These are phyloP conservation scores for Diplodus sargus DNA, from an alignment of 2,797 vertebrate genomes.

Conservation along the genomic window DNA sequence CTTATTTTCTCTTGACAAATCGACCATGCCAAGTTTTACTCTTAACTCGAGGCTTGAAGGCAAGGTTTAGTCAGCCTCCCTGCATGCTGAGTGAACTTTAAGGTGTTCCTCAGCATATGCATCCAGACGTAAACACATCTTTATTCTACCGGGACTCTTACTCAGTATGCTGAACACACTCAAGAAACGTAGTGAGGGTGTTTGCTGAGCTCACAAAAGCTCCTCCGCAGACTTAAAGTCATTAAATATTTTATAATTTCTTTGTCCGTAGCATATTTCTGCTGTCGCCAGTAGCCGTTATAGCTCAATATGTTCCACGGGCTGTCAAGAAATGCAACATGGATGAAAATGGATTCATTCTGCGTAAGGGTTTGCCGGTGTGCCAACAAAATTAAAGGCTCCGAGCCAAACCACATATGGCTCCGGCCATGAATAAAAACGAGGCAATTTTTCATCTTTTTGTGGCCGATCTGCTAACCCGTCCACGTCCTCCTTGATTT, in stretches of 20 bases:
- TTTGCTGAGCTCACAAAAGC: slow-evolving; percentile 16
- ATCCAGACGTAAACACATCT: slow-evolving; percentile 17
- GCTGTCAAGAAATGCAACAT: slow-evolving; percentile 1
- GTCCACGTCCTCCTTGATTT: neutral
- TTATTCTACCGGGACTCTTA: slow-evolving; percentile 6
- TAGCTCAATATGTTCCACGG: neutral
- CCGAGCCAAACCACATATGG: slow-evolving; percentile 36
- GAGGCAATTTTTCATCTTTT: neutral
- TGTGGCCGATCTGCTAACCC: neutral
- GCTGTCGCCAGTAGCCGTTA: neutral
- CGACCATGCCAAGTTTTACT: slow-evolving; percentile 49
- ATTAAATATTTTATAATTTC: slow-evolving; percentile 16
- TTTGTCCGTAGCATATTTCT: neutral
- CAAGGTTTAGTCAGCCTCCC: slow-evolving; percentile 28
- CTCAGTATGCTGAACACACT: slow-evolving; percentile 16
- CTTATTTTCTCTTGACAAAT: slow-evolving; percentile 60
- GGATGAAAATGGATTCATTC: slow-evolving; percentile 23
- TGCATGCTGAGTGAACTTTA: slow-evolving; percentile 37
- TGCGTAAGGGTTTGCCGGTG: neutral
- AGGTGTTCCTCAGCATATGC: slow-evolving; percentile 28
- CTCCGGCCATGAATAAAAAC: slow-evolving; percentile 19
- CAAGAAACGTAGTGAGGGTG: neutral
- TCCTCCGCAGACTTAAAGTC: neutral
- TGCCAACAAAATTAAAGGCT: slow-evolving; percentile 27
- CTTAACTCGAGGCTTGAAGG: slow-evolving; percentile 42